Percentiles rank a stretch among this genome's conserved stretches.
Conservation (phyloP, 2,888 invertebrate species). For the Dione juno region DNA sequence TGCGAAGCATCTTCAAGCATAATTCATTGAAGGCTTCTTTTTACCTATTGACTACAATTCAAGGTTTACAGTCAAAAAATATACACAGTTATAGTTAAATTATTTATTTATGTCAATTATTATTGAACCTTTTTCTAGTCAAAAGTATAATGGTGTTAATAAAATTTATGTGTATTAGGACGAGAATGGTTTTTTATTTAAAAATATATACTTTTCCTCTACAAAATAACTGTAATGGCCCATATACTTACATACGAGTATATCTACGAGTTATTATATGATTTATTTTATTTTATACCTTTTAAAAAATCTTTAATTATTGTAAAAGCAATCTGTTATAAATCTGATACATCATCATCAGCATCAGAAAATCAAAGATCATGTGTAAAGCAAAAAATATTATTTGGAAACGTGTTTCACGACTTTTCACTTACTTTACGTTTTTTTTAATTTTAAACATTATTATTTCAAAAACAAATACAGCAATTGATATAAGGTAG, state of each 20-base stretch:
- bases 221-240: neutral
- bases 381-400: neutral
- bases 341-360: too few relatives aligned
- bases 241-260: too few relatives aligned
- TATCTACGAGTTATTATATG: too few relatives aligned
- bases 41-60: too few relatives aligned
- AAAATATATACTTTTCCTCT: neutral
- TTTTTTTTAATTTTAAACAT: conserved; percentile 47
- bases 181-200: neutral
- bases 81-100: neutral
- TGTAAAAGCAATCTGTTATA: too few relatives aligned
- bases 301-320: too few relatives aligned
- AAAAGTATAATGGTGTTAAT: conserved; percentile 10
- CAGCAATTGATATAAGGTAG: conserved; percentile 53
- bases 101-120: conserved; percentile 33
- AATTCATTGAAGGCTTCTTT: too few relatives aligned
- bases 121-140: conserved; percentile 11
- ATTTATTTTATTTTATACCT: too few relatives aligned
- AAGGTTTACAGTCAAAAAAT: too few relatives aligned
- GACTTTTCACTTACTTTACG: neutral
- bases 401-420: conserved; percentile 1
- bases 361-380: too few relatives aligned
- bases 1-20: too few relatives aligned
- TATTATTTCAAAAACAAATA: conserved; percentile 60
- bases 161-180: conserved; percentile 8